phyloP scores from a whole-genome alignment of 2,888 invertebrate genomes.

The Neoitamus cyanurus region DNA sequence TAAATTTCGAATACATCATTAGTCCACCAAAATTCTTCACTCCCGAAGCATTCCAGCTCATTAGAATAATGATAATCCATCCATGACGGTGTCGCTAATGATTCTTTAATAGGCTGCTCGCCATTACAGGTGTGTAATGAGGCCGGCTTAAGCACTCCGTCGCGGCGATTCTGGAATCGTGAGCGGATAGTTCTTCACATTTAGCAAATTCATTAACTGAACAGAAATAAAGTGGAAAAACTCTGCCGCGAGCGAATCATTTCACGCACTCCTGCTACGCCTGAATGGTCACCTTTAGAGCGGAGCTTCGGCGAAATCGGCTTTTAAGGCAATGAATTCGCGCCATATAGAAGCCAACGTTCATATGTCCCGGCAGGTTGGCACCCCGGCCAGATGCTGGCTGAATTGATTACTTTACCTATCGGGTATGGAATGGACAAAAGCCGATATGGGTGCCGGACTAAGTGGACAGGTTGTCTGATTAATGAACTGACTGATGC shows the following conservation, averaged over 20 bases:
- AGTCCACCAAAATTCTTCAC: background rate
- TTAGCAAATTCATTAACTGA: constrained; percentile 18
- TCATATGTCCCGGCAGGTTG: background rate
- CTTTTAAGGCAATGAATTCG: constrained; percentile 17
- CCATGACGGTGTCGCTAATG: constrained; percentile 37
- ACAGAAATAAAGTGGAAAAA: background rate
- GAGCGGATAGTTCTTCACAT: background rate
- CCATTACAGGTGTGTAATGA: constrained; percentile 5
- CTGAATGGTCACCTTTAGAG: constrained; percentile 7
- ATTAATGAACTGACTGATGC: constrained; percentile 26
- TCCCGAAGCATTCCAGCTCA: background rate
- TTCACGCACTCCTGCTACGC: constrained; percentile 21
- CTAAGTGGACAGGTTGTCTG: constrained; percentile 13
- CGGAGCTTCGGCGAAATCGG: background rate
- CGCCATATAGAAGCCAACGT: background rate
- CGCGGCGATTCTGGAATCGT: background rate
- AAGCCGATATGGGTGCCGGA: background rate
- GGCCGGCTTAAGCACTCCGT: background rate
- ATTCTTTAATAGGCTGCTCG: constrained; percentile 22
- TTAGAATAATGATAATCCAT: constrained; percentile 38
- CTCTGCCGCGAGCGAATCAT: constrained; percentile 8
- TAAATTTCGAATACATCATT: constrained; percentile 21
- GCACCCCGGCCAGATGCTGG: background rate
- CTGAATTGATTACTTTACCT: constrained; percentile 20
- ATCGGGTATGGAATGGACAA: background rate